These are phyloP conservation scores for Trachelipus rathkii DNA, from an alignment of 1,140 invertebrate genomes.

Conservation along the genomic window DNA sequence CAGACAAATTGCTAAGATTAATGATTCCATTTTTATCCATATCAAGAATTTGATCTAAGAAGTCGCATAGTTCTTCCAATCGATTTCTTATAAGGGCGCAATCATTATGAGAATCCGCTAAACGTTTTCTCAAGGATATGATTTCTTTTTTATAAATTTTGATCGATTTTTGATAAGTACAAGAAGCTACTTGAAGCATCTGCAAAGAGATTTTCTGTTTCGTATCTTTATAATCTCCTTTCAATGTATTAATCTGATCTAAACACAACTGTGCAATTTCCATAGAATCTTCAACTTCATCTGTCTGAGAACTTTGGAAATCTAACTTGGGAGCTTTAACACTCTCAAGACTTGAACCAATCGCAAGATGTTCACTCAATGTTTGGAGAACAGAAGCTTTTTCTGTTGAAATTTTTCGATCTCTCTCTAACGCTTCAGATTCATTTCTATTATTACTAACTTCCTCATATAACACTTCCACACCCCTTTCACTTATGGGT, in stretches of 20 bases:
- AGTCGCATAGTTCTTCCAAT: conserved; percentile 65
- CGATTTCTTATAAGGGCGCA: conserved; percentile 60
- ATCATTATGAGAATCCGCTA: conserved; percentile 60
- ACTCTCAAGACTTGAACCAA: conserved; percentile 12
- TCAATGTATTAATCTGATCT: conserved; percentile 25
- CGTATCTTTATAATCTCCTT: conserved; percentile 29
- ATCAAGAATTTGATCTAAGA: conserved; percentile 65
- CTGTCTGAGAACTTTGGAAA: conserved; percentile 18
- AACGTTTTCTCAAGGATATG: conserved; percentile 38
- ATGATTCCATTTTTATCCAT: conserved; percentile 55
- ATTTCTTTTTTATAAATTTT: conserved; percentile 43
- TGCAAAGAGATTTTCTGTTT: conserved; percentile 29
- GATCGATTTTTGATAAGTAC: conserved; percentile 38
- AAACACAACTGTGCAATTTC: not conserved
- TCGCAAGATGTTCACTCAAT: conserved; percentile 22
- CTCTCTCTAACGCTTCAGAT: conserved; percentile 30
- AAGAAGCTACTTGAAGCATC: conserved; percentile 24
- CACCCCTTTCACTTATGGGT: not conserved
- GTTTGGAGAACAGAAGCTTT: conserved; percentile 28
- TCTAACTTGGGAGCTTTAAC: conserved; percentile 8
- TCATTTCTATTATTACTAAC: conserved; percentile 29
- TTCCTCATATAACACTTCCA: conserved; percentile 34
- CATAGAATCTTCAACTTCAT: not conserved
- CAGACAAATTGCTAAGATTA: conserved; percentile 53
- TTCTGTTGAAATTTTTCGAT: conserved; percentile 29